Base-by-base conservation (phyloP, 2,888 invertebrate species). In the Hydroisotoma schaefferi region DNA sequence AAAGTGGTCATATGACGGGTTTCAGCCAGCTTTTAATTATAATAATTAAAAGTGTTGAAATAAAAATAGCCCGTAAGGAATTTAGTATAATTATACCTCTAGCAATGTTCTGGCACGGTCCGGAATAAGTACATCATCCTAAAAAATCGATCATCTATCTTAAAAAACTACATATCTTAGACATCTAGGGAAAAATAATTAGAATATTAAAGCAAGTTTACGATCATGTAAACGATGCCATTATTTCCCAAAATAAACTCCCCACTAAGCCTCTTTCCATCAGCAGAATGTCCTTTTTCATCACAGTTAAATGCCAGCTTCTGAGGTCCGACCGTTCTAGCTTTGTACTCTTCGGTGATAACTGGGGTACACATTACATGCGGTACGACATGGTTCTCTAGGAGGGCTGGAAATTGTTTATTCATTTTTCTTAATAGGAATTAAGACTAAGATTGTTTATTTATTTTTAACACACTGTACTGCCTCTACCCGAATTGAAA, bases 161-260 rank as follows among this genome's bases (percentile, higher is more conserved):
- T n/a, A n/a, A n/a, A n/a, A n/a, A n/a, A n/a, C n/a, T n/a, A n/a
- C n/a, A n/a, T n/a, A n/a, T n/a, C n/a, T n/a, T n/a, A n/a, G n/a
- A n/a, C n/a, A n/a, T n/a, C n/a, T n/a, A n/a, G n/a, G n/a, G n/a
- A n/a, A n/a, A n/a, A n/a, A n/a, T n/a, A n/a, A n/a, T n/a, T n/a
- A n/a, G n/a, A n/a, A n/a, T n/a, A n/a, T n/a, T n/a, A n/a, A n/a
- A n/a, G n/a, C n/a, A n/a, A n/a, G n/a, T n/a, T n/a, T n/a, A n/a
- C n/a, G 12, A 80, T 73, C 65, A 77, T 75, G 68, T 80, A 80
- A 10, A 80, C 75, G n/a, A 80, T 75, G 1, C 81, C 81, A 68
- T 81, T 80, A 37, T 74, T 73, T 5, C 78, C 77, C 29, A 78
- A 66, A 15, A 77, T 75, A 67, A 78, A 77, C 27, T 77, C 76